A percentile compares a stretch with the other conserved stretches of the same genome.
Evolutionary conservation across 2,797 vertebrate genomes (phyloP).

Genomic region (Megalops cyprinoides): DNA sequence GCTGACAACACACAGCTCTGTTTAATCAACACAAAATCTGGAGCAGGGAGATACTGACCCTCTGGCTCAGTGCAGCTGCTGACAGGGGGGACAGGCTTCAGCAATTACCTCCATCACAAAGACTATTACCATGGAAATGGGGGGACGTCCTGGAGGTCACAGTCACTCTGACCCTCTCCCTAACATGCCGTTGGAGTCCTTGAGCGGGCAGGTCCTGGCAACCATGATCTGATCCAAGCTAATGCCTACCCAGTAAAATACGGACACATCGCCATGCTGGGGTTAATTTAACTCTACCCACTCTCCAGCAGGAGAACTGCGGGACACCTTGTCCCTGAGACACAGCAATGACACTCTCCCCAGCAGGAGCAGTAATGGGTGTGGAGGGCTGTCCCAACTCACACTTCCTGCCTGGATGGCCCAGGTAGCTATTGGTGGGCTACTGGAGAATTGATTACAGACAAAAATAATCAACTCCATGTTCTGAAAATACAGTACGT

Average conservation of each 20-base stretch:
- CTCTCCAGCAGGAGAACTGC: not conserved
- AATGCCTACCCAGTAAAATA: not conserved
- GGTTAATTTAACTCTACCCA: not conserved
- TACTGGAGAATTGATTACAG: not conserved
- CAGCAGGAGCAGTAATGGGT: slow-evolving; percentile 1
- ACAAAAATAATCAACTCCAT: not conserved
- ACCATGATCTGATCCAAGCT: not conserved
- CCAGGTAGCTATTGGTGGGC: not conserved
- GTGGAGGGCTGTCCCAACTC: not conserved
- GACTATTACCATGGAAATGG: not conserved
- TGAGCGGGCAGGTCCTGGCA: not conserved
- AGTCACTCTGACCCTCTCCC: not conserved
- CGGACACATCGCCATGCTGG: not conserved
- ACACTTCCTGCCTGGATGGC: not conserved
- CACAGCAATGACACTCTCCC: not conserved
- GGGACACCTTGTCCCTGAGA: not conserved
- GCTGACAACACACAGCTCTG: not conserved
- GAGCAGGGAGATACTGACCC: slow-evolving; percentile 1
- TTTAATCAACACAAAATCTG: slow-evolving; percentile 12
- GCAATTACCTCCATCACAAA: not conserved
- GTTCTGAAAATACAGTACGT: not conserved
- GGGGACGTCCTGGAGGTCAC: not conserved
- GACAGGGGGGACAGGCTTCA: not conserved
- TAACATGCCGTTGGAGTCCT: not conserved
- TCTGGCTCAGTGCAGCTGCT: not conserved